Conservation (phyloP, 2,888 invertebrate genomes). For the Philopedon plagiatum region DNA sequence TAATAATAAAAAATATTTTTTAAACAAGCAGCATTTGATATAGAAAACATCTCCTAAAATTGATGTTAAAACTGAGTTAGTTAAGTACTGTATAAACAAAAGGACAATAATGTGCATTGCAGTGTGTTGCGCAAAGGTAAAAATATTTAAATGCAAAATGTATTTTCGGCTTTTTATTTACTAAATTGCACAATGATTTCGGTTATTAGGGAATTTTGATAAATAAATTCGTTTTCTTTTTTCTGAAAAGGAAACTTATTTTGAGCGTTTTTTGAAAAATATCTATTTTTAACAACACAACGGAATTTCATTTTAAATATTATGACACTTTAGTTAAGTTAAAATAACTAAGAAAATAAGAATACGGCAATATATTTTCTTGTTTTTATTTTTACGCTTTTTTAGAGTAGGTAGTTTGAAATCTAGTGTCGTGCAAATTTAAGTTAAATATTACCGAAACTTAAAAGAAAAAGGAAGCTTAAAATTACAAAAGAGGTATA, state of each 20-base stretch:
- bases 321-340: too few relatives aligned
- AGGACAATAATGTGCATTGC: constrained; percentile 34
- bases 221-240: neutral
- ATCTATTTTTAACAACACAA: too few relatives aligned
- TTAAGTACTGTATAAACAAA: constrained; percentile 16
- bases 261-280: too few relatives aligned
- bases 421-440: too few relatives aligned
- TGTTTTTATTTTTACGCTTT: too few relatives aligned
- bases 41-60: neutral
- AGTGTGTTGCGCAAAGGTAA: constrained; percentile 43
- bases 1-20: neutral
- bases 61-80: neutral
- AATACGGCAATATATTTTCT: too few relatives aligned
- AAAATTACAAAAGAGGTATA: too few relatives aligned
- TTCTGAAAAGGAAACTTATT: neutral
- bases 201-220: neutral
- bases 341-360: too few relatives aligned
- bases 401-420: too few relatives aligned
- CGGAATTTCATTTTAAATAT: too few relatives aligned
- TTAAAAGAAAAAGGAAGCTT: too few relatives aligned
- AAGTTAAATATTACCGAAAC: too few relatives aligned
- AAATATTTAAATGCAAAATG: constrained; percentile 4
- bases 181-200: neutral
- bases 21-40: neutral
- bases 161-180: neutral